Percentiles rank a stretch among this genome's conserved stretches.
Evolutionary conservation across 2,888 invertebrate genomes (phyloP).

Genomic region (Dasypogon diadema): DNA sequence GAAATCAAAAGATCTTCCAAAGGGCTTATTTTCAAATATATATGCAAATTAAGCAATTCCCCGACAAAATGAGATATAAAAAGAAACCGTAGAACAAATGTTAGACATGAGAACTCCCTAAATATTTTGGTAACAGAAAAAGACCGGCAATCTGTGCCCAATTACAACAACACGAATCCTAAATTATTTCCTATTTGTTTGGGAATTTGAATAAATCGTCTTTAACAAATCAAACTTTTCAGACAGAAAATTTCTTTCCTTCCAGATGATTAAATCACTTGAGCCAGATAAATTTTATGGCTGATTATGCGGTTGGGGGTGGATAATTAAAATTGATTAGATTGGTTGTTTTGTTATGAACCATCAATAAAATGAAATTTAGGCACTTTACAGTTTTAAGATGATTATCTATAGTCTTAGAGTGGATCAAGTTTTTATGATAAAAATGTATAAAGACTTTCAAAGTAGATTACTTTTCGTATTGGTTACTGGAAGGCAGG

Average conservation of each 20-base stretch:
- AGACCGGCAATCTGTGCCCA: constrained; percentile 10
- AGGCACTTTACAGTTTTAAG: no score
- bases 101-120: not conserved
- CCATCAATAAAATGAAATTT: no score
- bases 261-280: no score
- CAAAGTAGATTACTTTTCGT: no score
- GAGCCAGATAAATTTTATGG: no score
- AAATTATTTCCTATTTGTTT: constrained; percentile 10
- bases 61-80: not conserved
- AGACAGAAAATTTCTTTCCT: not conserved
- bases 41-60: constrained; percentile 37
- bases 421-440: no score
- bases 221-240: not conserved
- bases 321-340: no score
- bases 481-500: no score
- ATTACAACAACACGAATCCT: constrained; percentile 22
- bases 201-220: constrained; percentile 18
- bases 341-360: no score
- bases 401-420: no score
- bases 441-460: no score
- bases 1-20: constrained; percentile 24
- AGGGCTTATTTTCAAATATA: constrained; percentile 37
- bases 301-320: no score
- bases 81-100: not conserved
- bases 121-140: constrained; percentile 15